Evolutionary conservation across 2,888 invertebrate species (phyloP), one percentile per base, ranked within the genome.

Genomic region (Agapostemon virescens): DNA sequence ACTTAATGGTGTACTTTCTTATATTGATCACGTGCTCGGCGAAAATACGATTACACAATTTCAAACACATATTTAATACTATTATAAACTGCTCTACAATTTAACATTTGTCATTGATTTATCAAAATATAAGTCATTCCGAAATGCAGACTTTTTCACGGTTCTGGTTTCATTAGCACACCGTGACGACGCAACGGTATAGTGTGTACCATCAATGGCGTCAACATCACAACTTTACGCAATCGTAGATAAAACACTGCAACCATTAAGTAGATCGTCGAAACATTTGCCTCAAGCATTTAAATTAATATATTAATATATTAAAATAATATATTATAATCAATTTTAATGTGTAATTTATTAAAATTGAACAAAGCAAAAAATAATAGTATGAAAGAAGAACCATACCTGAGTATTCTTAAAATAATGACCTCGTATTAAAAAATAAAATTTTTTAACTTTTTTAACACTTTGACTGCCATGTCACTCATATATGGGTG

Each of bases 171-270:
- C 81, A 85, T 88, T 88, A 87, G 83, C 81, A 74, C 78, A 88
- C 86, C 90, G 87, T 90, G 88, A 90, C 90, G 88, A 75, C 68
- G 82, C 88, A 90, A 90, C 90, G 89, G 90, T 88, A 88, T 86
- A 77, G 63, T 89, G 88, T 85, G 88, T 89, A 82, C 74, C 79
- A 77, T 82, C 74, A 76, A 86, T 81, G 79, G 69, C 58, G 52
- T 74, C 30, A 49, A 36, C 42, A 61, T 69, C 15, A 23, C 26
- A 63, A 66, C 15, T 61, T 61, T 61, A 26, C 42, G 20, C 13
- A 61, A 26, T 42, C 45, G 36, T 42, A 61, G 13, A 52, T 17
- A 23, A 33, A 30, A 30, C 9, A 30, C 17, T 63, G n/a, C 20
- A n/a, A n/a, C 9, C 11, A 36, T 20, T 5, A n/a, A 1, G 11